Conservation (phyloP, 1,140 invertebrate genomes). For the Drosophila equinoxialis region DNA sequence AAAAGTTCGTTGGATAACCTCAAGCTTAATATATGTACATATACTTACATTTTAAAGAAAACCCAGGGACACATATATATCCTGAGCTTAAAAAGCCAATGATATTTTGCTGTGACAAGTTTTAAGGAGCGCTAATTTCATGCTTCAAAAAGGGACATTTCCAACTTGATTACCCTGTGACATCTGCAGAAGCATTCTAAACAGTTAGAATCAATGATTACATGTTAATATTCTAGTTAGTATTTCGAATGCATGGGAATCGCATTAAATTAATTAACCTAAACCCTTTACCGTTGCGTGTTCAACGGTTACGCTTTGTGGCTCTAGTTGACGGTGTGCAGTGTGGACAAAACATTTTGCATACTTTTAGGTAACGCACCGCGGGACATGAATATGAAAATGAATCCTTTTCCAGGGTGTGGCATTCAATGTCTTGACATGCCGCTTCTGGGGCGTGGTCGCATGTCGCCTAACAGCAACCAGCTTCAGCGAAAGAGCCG, state of each 20-base stretch:
- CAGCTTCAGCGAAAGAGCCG: too few species aligned
- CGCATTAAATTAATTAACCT: constrained; percentile 80
- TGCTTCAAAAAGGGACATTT: too few species aligned
- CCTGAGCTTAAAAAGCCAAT: too few species aligned
- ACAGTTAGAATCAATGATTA: constrained; percentile 22
- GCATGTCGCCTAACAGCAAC: constrained; percentile 17
- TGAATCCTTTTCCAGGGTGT: constrained; percentile 29
- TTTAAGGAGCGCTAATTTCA: too few species aligned
- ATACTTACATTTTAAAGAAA: too few species aligned
- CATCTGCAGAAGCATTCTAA: constrained; percentile 1
- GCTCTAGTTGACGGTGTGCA: constrained; percentile 35
- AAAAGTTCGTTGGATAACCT: too few species aligned
- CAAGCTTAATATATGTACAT: too few species aligned
- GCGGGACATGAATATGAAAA: constrained; percentile 23
- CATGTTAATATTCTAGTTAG: constrained; percentile 44
- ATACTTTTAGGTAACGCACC: constrained; percentile 54
- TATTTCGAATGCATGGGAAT: constrained; percentile 27
- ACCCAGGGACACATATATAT: too few species aligned
- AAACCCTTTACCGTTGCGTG: constrained; percentile 60
- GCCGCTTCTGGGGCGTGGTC: constrained; percentile 53
- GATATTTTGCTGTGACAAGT: too few species aligned
- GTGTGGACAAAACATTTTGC: constrained; percentile 63
- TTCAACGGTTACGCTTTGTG: constrained; percentile 64
- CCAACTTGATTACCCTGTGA: background rate
- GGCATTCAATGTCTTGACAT: constrained; percentile 15